Base-by-base conservation (phyloP, 2,888 invertebrate genomes). In the Bembecia ichneumoniformis region DNA sequence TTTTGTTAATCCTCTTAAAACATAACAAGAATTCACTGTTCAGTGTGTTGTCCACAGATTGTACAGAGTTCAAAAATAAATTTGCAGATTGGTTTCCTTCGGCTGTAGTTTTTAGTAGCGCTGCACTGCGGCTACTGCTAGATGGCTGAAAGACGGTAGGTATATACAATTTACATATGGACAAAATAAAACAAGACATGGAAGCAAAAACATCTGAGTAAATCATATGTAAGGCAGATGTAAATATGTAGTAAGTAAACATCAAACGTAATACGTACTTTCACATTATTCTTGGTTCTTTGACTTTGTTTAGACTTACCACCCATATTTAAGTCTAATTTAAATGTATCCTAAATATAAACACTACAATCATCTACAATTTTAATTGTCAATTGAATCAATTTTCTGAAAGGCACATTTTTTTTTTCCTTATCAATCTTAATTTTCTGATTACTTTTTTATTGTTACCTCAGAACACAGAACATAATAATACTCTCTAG, bases 71-170 rank as follows among this genome's bases (percentile, higher is more conserved):
- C 0, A 81, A 77, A 55, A 86, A 83, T 43, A 83, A 52, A 1
- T 73, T 66, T 0, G 77, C 70, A 28, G 7, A 28, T 28, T 28
- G 28, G 28, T 9, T 28, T 28, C 28, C 28, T 28, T 28, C 28
- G 7, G 64, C 47, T 89, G 89, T 52, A 89, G 84, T 70, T 43
- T 90, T 91, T 40, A 97, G 83, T 14, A 96, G 83, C 68, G 96
- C 94, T 0, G 97, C 97, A 74, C 95, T 96, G 48, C 96, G 91
- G 11, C 95, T 94, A 72, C 96, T 96, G 71, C 92, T 96, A 15
- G 97, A 96, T 2, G 97, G 96, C 96, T 97, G 70, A 9, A 28
- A 14, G 35, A 15, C 14, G 13, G n/a, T 47, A 17, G 13, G 14
- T 17, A 36, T 36, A 10, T 3, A 40, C 40, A 40, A 9, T 28